A percentile compares a stretch with the other conserved stretches of the same genome.
Conservation (phyloP, 2,888 invertebrate species). For the Neoscelio sp. region DNA sequence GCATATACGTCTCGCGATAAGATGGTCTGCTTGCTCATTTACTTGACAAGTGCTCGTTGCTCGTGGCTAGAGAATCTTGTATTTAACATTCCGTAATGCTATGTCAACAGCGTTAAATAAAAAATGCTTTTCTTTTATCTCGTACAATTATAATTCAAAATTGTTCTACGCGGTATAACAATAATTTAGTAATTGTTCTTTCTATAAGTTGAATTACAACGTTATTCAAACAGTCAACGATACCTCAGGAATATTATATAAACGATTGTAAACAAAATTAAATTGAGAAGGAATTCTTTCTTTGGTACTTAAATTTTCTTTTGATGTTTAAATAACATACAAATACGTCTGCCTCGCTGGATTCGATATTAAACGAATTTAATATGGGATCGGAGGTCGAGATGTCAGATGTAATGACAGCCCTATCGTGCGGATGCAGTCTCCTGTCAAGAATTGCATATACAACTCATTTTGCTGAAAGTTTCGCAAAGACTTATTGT, state of each 20-base stretch:
- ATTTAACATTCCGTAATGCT: slow-evolving; percentile 45
- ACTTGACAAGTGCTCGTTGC: slow-evolving; percentile 53
- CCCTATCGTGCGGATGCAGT: background rate
- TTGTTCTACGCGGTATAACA: slow-evolving; percentile 6
- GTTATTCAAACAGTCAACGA: background rate
- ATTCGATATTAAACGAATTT: slow-evolving; percentile 30
- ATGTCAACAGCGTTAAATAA: slow-evolving; percentile 36
- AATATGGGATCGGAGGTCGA: slow-evolving; percentile 11
- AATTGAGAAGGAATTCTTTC: background rate
- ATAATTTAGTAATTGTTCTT: slow-evolving; percentile 1
- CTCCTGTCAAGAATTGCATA: slow-evolving; percentile 7
- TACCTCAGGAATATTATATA: slow-evolving; percentile 3
- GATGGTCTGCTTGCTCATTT: slow-evolving; percentile 58
- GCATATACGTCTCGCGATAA: slow-evolving; percentile 45
- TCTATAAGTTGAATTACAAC: background rate
- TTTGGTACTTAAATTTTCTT: background rate
- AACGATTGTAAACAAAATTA: background rate
- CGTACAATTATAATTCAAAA: slow-evolving; percentile 7
- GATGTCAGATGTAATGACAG: slow-evolving; percentile 16
- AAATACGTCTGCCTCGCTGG: slow-evolving; percentile 4
- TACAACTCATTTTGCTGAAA: slow-evolving; percentile 15
- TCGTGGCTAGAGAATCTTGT: slow-evolving; percentile 40
- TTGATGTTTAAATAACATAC: background rate
- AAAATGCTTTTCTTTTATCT: slow-evolving; percentile 10
- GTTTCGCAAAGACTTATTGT: slow-evolving; percentile 18